These are phyloP conservation scores for Phortica magna DNA, from an alignment of 2,888 invertebrate genomes.

Conservation along the genomic window DNA sequence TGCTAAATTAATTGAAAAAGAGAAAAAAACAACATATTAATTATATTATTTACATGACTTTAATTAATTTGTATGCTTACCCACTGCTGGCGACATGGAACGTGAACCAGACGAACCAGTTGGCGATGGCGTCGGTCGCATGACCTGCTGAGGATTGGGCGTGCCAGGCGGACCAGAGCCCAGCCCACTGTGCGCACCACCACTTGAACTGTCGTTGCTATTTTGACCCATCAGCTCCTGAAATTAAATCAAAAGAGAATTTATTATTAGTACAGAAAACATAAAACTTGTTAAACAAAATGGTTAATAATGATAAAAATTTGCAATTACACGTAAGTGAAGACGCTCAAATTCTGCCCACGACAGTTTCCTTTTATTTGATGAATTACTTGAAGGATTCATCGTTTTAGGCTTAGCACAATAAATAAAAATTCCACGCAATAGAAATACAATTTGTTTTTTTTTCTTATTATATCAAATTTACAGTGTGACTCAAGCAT, in stretches of 20 bases:
- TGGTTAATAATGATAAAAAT: neutral
- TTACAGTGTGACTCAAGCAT: no score
- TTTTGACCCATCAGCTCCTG: conserved; percentile 92
- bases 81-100: conserved; percentile 98
- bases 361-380: neutral
- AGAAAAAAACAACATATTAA: neutral
- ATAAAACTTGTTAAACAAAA: conserved; percentile 3
- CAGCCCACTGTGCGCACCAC: conserved; percentile 82
- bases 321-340: neutral
- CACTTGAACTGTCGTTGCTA: conserved; percentile 91
- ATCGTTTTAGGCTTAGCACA: no score
- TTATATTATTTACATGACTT: neutral
- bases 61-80: conserved; percentile 80
- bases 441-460: no score
- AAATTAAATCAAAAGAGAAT: conserved; percentile 46
- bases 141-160: conserved; percentile 86
- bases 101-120: conserved; percentile 96
- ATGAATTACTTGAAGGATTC: no score
- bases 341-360: conserved; percentile 1
- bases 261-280: conserved; percentile 11
- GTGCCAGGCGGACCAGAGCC: conserved; percentile 81
- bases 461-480: no score
- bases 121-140: conserved; percentile 95
- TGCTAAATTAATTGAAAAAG: conserved; percentile 59
- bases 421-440: no score